A percentile compares a stretch with the other conserved stretches of the same genome.
Evolutionary conservation across 30 jellyfish, hydroid and myxozoan genomes (phyloP).

Genomic region (Mastigias papua): DNA sequence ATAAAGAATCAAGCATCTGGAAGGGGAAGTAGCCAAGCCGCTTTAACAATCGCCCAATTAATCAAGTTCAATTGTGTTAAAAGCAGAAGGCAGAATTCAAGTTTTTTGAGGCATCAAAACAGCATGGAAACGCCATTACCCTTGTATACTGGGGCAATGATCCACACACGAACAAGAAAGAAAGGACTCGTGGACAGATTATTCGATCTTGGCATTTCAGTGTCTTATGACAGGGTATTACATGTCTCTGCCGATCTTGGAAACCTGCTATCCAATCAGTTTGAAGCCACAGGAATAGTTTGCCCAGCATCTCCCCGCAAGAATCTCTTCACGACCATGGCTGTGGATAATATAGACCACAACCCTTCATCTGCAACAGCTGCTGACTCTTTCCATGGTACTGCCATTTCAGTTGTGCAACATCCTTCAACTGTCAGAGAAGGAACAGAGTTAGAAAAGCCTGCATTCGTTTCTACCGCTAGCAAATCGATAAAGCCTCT

Average conservation of each 20-base stretch:
- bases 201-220: too few relatives aligned
- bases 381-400: slow-evolving; percentile 45
- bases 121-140: slow-evolving; percentile 45
- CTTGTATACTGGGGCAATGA: slow-evolving; percentile 28
- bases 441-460: too few relatives aligned
- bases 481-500: too few relatives aligned
- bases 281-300: slow-evolving; percentile 26
- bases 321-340: slow-evolving; percentile 44
- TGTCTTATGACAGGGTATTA: too few relatives aligned
- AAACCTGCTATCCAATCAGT: slow-evolving; percentile 27
- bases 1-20: slow-evolving; percentile 15
- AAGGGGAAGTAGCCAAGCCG: neutral
- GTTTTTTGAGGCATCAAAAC: slow-evolving; percentile 6
- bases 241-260: slow-evolving; percentile 4
- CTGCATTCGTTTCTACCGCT: too few relatives aligned
- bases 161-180: slow-evolving; percentile 24
- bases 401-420: slow-evolving; percentile 39
- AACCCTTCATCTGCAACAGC: slow-evolving; percentile 53
- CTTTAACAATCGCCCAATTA: slow-evolving; percentile 12
- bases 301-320: slow-evolving; percentile 38
- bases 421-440: slow-evolving; percentile 18
- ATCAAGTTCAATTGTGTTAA: slow-evolving; percentile 10
- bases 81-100: neutral
- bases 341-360: slow-evolving; percentile 58
- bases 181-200: too few relatives aligned